Base-by-base conservation (phyloP, 1,140 invertebrate genomes). In the Microplitis mediator region DNA sequence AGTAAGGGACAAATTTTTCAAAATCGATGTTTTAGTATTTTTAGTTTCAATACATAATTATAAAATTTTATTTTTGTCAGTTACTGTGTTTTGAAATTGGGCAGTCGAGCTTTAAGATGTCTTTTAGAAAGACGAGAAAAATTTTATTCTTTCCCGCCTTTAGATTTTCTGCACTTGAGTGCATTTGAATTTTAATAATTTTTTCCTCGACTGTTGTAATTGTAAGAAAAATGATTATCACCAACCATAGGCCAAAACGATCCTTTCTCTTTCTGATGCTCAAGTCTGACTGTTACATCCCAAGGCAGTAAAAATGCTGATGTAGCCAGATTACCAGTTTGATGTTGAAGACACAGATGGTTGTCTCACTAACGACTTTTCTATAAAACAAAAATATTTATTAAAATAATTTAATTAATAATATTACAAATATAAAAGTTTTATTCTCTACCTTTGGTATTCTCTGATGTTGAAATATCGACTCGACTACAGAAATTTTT, bases 271-370 rank as follows among this genome's bases (percentile, higher is more conserved):
- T 87, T 86, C 36, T 88, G 85, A 77, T 88, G 85, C 9, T 87
- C 85, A 8, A 87, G 73, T 78, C 85, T 87, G 0, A 98, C 92
- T 11, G 93, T 91, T 0, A 98, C 95, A 87, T 99, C 97, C 97
- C 97, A 99, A 0, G 97, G 97, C 63, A 99, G 85, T 13, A 99
- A 88, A 84, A 95, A 98, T 80, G 97, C 96, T 23, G 95, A 95
- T 51, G 94, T 95, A 56, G 91, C 90, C 32, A 98, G 86, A 84
- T 99, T 95, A 1, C 97, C 97, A 35, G 95, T 92, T 80, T 94
- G 92, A 77, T 93, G 92, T 73, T 92, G 90, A 69, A 95, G 82
- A 73, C 95, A n/a, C 97, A 74, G 94, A 96, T 14, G 93, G 92
- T 82, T 95, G 92, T 6, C 92, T 87, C 52, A 91, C 88, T 9